Base-by-base conservation (phyloP, 2,888 invertebrate genomes). In the Acleris sparsana region DNA sequence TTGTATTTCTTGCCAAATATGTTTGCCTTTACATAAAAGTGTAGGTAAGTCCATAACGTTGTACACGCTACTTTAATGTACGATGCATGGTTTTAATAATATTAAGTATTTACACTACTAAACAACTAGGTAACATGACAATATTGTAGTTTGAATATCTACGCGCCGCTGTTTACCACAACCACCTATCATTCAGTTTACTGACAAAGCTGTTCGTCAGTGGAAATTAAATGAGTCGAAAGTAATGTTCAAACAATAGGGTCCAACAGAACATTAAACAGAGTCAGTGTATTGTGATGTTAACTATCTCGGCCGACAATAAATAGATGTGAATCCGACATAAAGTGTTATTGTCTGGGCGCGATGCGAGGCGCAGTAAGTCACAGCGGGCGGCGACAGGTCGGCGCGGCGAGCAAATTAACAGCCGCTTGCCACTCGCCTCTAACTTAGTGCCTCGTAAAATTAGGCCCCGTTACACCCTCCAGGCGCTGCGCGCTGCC, bases 361-460 rank as follows among this genome's bases (percentile, higher is more conserved):
- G 69, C 69, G 70, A 68, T 70, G 73, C 67, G 72, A 69, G 71
- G 73, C 76, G 79, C 79, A 77, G 84, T 91, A 90, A 87, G 88
- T 91, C 88, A 88, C 88, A 84, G 86, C 87, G 88, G 89, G 89
- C 85, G 90, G 84, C 85, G 92, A 91, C 91, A 88, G 86, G 81
- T 78, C 84, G 85, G 79, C 85, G 86, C 79, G 84, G 83, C 82
- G 85, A 83, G 83, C 89, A 89, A 92, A 91, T 92, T 92, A 92
- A 90, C 92, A 90, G 86, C 80, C 86, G 86, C 82, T 88, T 86
- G 86, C 86, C 87, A 82, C 87, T 87, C 85, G 84, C 83, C 84
- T 85, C 86, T 87, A 87, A 91, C 87, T 91, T 90, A 91, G 88
- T 87, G 84, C 88, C 89, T 92, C 92, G 85, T 91, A 89, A 92